A percentile compares a stretch with the other conserved stretches of the same genome.
Evolutionary conservation across 2,113 vertebrate species (phyloP).

Genomic region (Dendropsophus ebraccatus): DNA sequence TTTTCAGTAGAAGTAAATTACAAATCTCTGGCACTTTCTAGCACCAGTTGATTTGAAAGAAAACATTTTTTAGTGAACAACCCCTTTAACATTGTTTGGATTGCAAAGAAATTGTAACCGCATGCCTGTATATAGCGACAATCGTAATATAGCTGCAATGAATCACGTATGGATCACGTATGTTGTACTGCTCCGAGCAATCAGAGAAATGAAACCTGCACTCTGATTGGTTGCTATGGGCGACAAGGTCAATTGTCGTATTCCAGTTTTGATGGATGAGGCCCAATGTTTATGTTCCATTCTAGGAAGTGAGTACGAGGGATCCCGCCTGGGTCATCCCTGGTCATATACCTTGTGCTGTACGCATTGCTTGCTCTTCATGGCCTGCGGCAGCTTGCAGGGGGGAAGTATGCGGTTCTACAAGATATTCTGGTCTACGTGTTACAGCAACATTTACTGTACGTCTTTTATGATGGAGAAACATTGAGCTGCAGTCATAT

Average conservation of each 20-base stretch:
- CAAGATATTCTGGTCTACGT: slow-evolving; percentile 1
- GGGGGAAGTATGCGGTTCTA: not conserved
- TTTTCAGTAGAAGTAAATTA: too few relatives aligned
- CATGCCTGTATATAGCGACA: fast-evolving
- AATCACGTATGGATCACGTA: not conserved
- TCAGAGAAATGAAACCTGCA: not conserved
- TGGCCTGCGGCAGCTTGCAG: not conserved
- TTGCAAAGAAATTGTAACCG: too few relatives aligned
- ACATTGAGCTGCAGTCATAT: not conserved
- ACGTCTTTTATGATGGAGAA: not conserved
- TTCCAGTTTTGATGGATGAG: not conserved
- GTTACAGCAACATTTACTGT: not conserved
- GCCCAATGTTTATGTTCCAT: not conserved
- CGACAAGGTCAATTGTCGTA: not conserved
- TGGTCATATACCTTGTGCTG: slow-evolving; percentile 3
- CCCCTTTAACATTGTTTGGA: too few relatives aligned
- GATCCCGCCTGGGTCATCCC: not conserved
- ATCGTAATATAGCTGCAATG: not conserved
- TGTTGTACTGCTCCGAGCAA: not conserved
- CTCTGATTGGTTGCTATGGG: not conserved
- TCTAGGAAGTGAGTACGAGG: not conserved
- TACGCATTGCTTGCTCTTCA: not conserved
- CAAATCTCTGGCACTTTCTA: too few relatives aligned
- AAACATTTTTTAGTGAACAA: too few relatives aligned
- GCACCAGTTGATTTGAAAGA: too few relatives aligned